Conservation (phyloP, 2,888 invertebrate genomes). For the Conus canariensis region DNA sequence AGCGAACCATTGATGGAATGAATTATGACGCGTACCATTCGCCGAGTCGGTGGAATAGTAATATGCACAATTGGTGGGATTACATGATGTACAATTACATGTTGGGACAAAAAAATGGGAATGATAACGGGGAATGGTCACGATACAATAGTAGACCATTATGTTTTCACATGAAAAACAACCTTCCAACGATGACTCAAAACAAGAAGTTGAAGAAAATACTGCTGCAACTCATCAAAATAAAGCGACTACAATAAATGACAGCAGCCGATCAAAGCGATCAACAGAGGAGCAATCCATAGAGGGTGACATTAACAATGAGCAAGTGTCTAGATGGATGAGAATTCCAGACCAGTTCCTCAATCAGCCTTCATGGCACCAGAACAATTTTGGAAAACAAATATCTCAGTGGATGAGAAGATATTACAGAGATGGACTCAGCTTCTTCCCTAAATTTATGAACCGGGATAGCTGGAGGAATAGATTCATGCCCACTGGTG, state of each 20-base stretch:
- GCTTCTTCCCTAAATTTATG: neutral
- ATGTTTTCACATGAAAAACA: neutral
- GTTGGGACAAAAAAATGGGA: neutral
- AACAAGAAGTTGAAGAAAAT: neutral
- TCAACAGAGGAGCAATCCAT: neutral
- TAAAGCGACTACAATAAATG: neutral
- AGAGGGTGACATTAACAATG: neutral
- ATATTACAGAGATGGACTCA: neutral
- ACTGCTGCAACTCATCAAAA: neutral
- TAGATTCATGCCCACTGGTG: neutral
- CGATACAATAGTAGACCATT: neutral
- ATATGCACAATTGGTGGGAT: neutral
- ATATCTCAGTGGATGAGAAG: neutral
- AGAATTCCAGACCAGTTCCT: neutral
- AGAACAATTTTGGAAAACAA: neutral
- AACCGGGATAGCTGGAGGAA: neutral
- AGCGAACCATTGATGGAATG: neutral
- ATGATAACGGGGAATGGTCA: conserved; percentile 24
- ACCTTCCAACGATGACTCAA: neutral
- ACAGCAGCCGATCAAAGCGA: neutral
- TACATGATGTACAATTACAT: neutral
- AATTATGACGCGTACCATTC: neutral
- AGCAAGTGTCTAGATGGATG: neutral
- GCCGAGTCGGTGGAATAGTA: neutral
- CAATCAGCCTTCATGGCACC: conserved; percentile 13